phyloP scores from a whole-genome alignment of 2,113 vertebrate genomes.

The Typhlomys cinereus region DNA sequence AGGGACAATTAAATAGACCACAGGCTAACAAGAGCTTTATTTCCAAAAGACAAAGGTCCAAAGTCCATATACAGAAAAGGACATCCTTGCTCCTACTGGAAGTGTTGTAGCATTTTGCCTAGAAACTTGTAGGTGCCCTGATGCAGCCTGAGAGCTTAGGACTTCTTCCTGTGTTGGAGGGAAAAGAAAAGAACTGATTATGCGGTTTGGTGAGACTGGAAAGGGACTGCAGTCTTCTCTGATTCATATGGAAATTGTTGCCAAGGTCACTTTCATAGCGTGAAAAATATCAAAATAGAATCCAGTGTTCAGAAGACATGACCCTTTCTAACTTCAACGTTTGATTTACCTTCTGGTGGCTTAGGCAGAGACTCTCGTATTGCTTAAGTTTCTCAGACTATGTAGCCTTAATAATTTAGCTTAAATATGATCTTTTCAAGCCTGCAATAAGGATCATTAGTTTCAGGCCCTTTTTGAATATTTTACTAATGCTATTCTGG shows the following conservation, averaged over 20 bases:
- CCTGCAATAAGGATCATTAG: neutral
- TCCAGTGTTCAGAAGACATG: neutral
- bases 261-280: conserved; percentile 31
- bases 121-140: neutral
- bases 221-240: neutral
- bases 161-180: neutral
- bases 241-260: neutral
- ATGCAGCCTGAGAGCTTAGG: neutral
- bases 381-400: neutral
- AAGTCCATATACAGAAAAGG: neutral
- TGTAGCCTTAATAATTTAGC: neutral
- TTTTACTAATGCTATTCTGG: neutral
- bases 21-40: neutral
- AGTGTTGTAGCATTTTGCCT: neutral
- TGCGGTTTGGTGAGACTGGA: neutral
- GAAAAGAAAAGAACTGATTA: neutral
- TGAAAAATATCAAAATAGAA: conserved; percentile 26
- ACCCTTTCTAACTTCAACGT: neutral
- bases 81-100: neutral
- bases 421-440: neutral
- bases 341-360: conserved; percentile 8
- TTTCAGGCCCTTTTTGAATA: neutral
- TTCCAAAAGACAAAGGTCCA: conserved; percentile 14
- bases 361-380: neutral
- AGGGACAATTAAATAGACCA: neutral